Evolutionary conservation across 2,888 invertebrate genomes (phyloP).

Genomic region (Dascillus cervinus): DNA sequence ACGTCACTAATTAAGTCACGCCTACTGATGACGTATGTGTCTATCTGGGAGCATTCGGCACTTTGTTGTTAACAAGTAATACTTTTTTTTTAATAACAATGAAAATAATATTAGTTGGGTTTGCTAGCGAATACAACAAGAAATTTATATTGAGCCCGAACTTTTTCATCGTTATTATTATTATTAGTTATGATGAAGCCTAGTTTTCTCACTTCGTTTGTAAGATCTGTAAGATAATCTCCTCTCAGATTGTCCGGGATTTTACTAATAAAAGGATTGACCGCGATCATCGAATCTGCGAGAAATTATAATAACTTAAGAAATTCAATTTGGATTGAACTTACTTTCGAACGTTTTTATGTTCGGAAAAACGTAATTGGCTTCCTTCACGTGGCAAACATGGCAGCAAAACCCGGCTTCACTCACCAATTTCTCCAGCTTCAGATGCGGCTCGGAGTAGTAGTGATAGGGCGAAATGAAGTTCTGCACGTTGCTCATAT

Average conservation of each 20-base stretch:
- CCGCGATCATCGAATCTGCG: slow-evolving; percentile 58
- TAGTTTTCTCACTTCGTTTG: slow-evolving; percentile 44
- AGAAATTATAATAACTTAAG: slow-evolving; percentile 20
- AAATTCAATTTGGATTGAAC: slow-evolving; percentile 9
- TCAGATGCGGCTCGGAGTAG: slow-evolving; percentile 39
- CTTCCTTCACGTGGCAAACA: slow-evolving; percentile 48
- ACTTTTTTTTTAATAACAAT: no score
- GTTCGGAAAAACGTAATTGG: slow-evolving; percentile 48
- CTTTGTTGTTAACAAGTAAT: no score
- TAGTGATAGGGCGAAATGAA: slow-evolving; percentile 64
- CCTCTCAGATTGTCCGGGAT: slow-evolving; percentile 52
- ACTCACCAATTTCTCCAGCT: slow-evolving; percentile 44
- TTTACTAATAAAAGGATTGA: slow-evolving; percentile 60
- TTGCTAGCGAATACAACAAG: slow-evolving; percentile 22
- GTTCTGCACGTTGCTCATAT: slow-evolving; percentile 57
- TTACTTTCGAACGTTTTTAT: slow-evolving; percentile 33
- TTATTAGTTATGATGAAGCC: slow-evolving; percentile 41
- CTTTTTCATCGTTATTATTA: slow-evolving; percentile 39
- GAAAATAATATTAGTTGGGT: no score
- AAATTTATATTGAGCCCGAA: slow-evolving; percentile 20
- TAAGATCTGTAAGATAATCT: slow-evolving; percentile 56
- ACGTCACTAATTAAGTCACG: no score
- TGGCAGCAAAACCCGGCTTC: slow-evolving; percentile 51
- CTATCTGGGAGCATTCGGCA: no score
- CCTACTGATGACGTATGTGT: no score